phyloP scores from a whole-genome alignment of 2,888 invertebrate genomes.

The Macaria notata region DNA sequence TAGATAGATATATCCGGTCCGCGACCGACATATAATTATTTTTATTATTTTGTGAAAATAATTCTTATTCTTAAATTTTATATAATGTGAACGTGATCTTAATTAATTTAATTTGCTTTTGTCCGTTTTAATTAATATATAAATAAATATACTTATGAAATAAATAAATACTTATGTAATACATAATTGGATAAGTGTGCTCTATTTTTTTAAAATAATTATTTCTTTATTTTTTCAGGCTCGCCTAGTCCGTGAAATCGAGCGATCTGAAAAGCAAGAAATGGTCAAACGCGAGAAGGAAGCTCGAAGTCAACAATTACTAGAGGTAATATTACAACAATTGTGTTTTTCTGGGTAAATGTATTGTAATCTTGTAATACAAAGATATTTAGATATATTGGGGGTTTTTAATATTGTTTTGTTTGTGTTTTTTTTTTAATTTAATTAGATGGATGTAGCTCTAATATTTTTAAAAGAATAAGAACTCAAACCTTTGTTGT shows the following conservation, averaged over 20 bases:
- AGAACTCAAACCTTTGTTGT: no score
- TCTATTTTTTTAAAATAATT: no score
- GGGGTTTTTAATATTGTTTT: constrained; percentile 26
- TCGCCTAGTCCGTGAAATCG: constrained; percentile 86
- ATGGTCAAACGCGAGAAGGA: constrained; percentile 91
- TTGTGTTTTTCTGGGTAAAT: constrained; percentile 31
- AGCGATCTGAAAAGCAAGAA: constrained; percentile 92
- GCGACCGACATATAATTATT: no score
- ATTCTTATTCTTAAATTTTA: no score
- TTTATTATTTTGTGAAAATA: no score
- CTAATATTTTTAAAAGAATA: constrained; percentile 20
- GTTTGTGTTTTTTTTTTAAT: constrained; percentile 20
- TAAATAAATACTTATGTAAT: no score
- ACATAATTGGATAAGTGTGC: no score
- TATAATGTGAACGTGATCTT: no score
- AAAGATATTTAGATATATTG: background rate
- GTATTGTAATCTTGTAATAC: background rate
- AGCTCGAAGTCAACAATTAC: constrained; percentile 90
- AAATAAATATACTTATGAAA: no score
- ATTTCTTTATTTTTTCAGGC: constrained; percentile 50
- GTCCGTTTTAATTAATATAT: no score
- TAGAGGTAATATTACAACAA: constrained; percentile 86
- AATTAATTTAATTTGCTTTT: no score
- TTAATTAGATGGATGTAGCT: constrained; percentile 16
- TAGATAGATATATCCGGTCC: no score